phyloP scores from a whole-genome alignment of 2,113 vertebrate species.

The Talpa occidentalis region DNA sequence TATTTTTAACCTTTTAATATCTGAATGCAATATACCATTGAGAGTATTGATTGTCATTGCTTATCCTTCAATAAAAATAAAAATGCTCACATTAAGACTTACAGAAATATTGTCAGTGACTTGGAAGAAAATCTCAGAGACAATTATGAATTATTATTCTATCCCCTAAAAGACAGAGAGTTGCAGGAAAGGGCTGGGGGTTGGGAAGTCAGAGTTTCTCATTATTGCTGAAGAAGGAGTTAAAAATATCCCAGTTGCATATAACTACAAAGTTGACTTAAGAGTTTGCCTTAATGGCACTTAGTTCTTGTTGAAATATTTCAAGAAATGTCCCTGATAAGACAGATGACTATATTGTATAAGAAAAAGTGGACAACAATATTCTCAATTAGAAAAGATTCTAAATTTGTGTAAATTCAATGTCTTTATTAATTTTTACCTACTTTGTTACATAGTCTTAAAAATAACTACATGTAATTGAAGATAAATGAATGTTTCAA shows the following conservation, averaged over 20 bases:
- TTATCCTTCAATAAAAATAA: background rate
- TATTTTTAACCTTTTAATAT: background rate
- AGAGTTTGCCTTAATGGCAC: background rate
- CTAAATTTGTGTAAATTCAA: background rate
- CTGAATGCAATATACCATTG: background rate
- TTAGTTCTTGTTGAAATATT: background rate
- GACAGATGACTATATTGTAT: background rate
- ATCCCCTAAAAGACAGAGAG: background rate
- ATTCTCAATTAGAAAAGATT: background rate
- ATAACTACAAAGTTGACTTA: background rate
- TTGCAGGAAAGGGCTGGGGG: background rate
- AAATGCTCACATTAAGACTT: background rate
- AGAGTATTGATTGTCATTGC: background rate
- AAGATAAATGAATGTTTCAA: background rate
- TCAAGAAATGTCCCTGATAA: background rate
- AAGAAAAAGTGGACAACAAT: background rate
- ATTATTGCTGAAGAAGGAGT: background rate
- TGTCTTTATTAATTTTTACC: constrained; percentile 6
- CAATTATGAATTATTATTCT: background rate
- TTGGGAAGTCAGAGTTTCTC: background rate
- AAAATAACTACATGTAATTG: background rate
- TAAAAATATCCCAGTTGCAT: background rate
- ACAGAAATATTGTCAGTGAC: background rate
- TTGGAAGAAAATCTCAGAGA: constrained; percentile 8
- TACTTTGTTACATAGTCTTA: background rate